A percentile compares a stretch with the other conserved stretches of the same genome.
phyloP scores from a whole-genome alignment of 2,888 invertebrate genomes.

The Uloborus plumipes region DNA sequence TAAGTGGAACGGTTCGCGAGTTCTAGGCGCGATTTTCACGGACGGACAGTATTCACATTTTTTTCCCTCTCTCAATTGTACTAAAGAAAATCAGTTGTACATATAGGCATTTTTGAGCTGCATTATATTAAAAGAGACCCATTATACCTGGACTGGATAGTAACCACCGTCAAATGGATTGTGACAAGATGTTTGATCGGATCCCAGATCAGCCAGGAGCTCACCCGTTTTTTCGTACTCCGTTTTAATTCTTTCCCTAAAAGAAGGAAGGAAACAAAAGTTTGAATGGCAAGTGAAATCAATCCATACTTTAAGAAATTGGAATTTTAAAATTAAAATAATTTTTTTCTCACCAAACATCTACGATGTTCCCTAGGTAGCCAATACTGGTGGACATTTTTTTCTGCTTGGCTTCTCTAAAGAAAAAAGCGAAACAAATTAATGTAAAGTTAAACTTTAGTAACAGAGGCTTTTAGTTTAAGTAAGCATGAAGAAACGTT shows the following conservation, averaged over 20 bases:
- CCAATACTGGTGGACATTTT: slow-evolving; percentile 74
- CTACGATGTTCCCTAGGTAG: slow-evolving; percentile 76
- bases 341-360: slow-evolving; percentile 72
- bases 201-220: slow-evolving; percentile 76
- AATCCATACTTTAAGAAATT: too few species aligned
- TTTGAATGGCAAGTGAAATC: too few species aligned
- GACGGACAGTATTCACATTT: too few species aligned
- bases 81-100: too few species aligned
- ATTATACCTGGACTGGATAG: slow-evolving; percentile 75
- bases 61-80: too few species aligned
- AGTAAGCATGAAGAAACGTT: too few species aligned
- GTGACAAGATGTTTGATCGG: slow-evolving; percentile 78
- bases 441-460: too few species aligned
- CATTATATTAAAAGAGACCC: neutral
- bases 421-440: neutral
- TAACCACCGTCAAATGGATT: slow-evolving; percentile 77
- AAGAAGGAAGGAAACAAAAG: neutral
- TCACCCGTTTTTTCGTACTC: slow-evolving; percentile 74
- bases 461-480: too few species aligned
- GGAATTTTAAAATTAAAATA: neutral
- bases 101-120: neutral
- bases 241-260: slow-evolving; percentile 74
- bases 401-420: slow-evolving; percentile 68
- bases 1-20: too few species aligned
- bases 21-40: too few species aligned